These are phyloP conservation scores for Pelochelys cantorii DNA, from an alignment of 2,797 vertebrate species.

Conservation along the genomic window DNA sequence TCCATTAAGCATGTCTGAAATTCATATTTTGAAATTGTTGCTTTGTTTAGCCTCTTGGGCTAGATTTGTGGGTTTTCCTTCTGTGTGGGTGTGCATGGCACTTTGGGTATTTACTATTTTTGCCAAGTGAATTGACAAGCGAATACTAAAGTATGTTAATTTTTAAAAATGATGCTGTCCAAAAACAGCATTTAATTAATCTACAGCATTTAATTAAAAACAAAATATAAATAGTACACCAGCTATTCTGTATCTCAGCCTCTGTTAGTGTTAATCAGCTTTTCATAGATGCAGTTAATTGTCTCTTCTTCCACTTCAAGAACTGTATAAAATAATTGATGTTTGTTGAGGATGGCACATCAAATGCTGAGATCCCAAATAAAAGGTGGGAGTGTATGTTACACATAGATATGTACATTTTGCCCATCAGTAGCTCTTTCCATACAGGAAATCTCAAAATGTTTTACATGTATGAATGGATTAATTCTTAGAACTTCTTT, in stretches of 20 bases:
- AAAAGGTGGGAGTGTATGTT: background rate
- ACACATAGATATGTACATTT: background rate
- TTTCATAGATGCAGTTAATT: conserved; percentile 45
- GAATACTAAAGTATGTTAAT: conserved; percentile 35
- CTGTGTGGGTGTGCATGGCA: background rate
- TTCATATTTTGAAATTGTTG: conserved; percentile 19
- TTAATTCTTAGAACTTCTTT: background rate
- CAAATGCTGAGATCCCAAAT: background rate
- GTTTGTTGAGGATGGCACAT: background rate
- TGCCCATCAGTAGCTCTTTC: background rate
- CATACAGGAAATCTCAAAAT: background rate
- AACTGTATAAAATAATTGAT: background rate
- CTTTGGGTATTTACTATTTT: conserved; percentile 46
- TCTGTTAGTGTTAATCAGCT: conserved; percentile 36
- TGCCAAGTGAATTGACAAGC: conserved; percentile 14
- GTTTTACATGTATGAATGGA: background rate
- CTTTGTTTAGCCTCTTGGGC: conserved; percentile 35
- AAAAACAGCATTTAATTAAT: background rate
- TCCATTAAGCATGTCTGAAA: background rate
- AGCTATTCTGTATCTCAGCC: background rate
- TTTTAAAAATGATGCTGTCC: conserved; percentile 25
- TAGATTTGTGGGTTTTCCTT: background rate
- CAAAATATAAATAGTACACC: background rate
- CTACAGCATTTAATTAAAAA: conserved; percentile 30
- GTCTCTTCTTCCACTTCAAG: background rate